These are phyloP conservation scores for Lasioglossum figueresi DNA, from an alignment of 2,888 invertebrate genomes.

Conservation along the genomic window DNA sequence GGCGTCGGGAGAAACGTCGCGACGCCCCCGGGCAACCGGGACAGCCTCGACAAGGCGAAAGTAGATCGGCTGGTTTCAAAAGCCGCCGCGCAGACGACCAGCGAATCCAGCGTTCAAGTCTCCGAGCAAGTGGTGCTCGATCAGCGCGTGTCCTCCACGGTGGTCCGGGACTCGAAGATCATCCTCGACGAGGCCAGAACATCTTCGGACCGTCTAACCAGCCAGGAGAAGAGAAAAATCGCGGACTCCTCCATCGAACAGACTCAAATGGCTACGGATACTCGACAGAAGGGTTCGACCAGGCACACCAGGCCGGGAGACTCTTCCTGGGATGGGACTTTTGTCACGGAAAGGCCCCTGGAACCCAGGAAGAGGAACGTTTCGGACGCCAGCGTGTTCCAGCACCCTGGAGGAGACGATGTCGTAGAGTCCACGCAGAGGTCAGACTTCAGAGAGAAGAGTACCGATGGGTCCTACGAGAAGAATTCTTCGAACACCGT, in stretches of 20 bases:
- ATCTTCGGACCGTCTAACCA: constrained; percentile 21
- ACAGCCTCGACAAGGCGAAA: neutral
- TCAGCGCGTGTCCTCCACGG: constrained; percentile 46
- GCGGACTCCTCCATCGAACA: neutral
- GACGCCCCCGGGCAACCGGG: neutral
- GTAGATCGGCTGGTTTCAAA: constrained; percentile 36
- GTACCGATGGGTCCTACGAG: constrained; percentile 64
- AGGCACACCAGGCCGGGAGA: constrained; percentile 80
- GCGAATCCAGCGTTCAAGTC: constrained; percentile 59
- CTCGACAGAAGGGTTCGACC: constrained; percentile 7
- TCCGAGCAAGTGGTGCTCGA: constrained; percentile 47
- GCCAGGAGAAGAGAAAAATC: neutral
- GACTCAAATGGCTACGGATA: neutral
- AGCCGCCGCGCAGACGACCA: constrained; percentile 10
- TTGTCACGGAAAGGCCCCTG: constrained; percentile 81
- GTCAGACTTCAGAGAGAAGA: constrained; percentile 66
- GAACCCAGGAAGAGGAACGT: constrained; percentile 45
- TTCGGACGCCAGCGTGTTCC: constrained; percentile 54
- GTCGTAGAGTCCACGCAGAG: constrained; percentile 60
- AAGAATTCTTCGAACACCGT: constrained; percentile 64
- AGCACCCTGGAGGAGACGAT: constrained; percentile 61
- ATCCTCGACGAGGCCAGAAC: constrained; percentile 39
- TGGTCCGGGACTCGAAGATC: constrained; percentile 39
- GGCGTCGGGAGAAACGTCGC: constrained; percentile 3
- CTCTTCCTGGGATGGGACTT: constrained; percentile 85